A percentile compares a stretch with the other conserved stretches of the same genome.
phyloP scores from a whole-genome alignment of 2,888 invertebrate genomes.

The Thereva unica region DNA sequence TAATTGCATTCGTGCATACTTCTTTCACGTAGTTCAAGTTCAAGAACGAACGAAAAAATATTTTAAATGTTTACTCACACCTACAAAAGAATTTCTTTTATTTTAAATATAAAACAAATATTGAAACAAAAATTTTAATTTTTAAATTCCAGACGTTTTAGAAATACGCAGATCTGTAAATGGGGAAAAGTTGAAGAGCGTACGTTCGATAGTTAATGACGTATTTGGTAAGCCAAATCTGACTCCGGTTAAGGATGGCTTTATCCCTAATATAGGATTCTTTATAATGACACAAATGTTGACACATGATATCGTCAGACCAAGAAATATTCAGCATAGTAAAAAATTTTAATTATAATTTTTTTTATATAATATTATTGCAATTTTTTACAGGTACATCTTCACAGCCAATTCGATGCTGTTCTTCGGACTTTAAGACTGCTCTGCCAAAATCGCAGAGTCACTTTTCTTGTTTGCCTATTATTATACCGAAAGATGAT shows the following conservation, averaged over 20 bases:
- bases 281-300: constrained; percentile 34
- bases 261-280: constrained; percentile 27
- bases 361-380: neutral
- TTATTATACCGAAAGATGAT: constrained; percentile 63
- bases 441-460: constrained; percentile 58
- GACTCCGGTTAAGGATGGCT: neutral
- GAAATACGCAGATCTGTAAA: constrained; percentile 26
- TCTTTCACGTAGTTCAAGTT: too few relatives aligned
- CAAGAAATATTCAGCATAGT: constrained; percentile 14
- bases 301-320: constrained; percentile 32
- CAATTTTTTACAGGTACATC: neutral
- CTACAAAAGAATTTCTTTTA: neutral
- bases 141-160: constrained; percentile 18
- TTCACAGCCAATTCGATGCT: constrained; percentile 24
- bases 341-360: neutral
- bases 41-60: too few relatives aligned
- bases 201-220: constrained; percentile 13
- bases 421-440: constrained; percentile 45
- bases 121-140: neutral
- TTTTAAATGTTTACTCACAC: too few relatives aligned
- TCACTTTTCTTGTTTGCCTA: constrained; percentile 67
- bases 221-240: constrained; percentile 1
- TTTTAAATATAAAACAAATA: neutral
- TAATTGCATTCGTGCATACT: too few relatives aligned
- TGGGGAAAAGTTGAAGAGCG: constrained; percentile 22